A percentile compares a stretch with the other conserved stretches of the same genome.
Evolutionary conservation across 2,797 vertebrate species (phyloP).

Genomic region (Halcyon smyrnensis): DNA sequence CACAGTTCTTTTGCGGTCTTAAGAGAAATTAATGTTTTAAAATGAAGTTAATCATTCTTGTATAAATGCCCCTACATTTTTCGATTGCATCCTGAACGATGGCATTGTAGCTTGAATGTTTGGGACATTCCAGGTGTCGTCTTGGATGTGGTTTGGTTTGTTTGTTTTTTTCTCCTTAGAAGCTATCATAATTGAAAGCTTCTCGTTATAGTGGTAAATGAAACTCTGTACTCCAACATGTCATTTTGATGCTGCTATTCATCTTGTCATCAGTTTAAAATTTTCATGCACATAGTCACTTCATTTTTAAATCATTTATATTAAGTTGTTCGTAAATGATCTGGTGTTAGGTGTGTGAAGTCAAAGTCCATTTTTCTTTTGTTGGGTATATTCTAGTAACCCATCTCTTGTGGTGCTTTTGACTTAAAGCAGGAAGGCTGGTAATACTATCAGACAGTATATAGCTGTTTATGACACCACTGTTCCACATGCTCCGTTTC

Average conservation of each 20-base stretch:
- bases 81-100: constrained; percentile 75
- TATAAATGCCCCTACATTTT: constrained; percentile 87
- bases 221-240: constrained; percentile 1
- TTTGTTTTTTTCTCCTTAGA: neutral
- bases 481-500: constrained; percentile 69
- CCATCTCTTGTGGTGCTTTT: constrained; percentile 19
- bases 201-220: constrained; percentile 31
- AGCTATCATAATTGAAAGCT: constrained; percentile 30
- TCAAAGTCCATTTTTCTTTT: constrained; percentile 53
- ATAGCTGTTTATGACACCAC: constrained; percentile 70
- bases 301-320: constrained; percentile 77
- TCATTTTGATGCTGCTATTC: constrained; percentile 44
- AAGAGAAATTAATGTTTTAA: constrained; percentile 92
- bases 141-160: neutral
- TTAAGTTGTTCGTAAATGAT: constrained; percentile 55
- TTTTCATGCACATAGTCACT: constrained; percentile 61
- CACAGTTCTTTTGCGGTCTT: constrained; percentile 88
- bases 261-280: constrained; percentile 66
- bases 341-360: constrained; percentile 42
- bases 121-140: constrained; percentile 15
- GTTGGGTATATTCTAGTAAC: constrained; percentile 27
- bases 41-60: constrained; percentile 92
- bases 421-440: constrained; percentile 5
- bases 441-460: constrained; percentile 62
- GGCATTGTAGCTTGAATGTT: constrained; percentile 83